Evolutionary conservation across 2,797 vertebrate species (phyloP).

Genomic region (Catharus ustulatus): DNA sequence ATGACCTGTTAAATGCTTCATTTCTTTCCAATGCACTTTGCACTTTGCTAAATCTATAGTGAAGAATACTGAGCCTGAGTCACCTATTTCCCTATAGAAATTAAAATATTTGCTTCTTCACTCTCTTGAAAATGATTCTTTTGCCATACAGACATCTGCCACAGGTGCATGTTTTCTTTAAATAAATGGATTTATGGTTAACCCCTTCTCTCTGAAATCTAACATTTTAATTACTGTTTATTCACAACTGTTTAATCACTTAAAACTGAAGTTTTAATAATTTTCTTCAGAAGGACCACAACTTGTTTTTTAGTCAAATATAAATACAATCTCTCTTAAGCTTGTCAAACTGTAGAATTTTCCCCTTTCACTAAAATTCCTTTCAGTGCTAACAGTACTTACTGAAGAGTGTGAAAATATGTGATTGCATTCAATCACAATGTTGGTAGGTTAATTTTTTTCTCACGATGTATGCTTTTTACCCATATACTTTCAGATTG

Average conservation of each 20-base stretch:
- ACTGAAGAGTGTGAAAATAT: not conserved
- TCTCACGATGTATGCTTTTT: not conserved
- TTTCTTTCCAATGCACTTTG: not conserved
- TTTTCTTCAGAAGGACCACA: not conserved
- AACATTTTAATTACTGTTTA: not conserved
- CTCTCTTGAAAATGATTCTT: not conserved
- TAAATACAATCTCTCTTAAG: not conserved
- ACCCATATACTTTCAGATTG: not conserved
- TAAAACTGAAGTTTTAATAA: not conserved
- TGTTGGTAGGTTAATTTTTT: not conserved
- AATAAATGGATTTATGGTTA: not conserved
- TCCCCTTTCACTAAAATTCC: not conserved
- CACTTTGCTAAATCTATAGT: not conserved
- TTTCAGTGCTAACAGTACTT: not conserved
- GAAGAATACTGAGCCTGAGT: not conserved
- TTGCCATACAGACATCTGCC: not conserved
- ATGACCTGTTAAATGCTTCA: not conserved
- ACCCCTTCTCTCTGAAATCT: not conserved
- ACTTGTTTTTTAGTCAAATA: not conserved
- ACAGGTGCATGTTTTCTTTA: not conserved
- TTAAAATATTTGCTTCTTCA: not conserved
- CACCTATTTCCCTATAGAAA: not conserved
- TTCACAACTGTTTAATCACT: not conserved
- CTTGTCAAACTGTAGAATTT: not conserved
- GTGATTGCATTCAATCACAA: not conserved